Evolutionary conservation across 2,113 vertebrate species (phyloP), one percentile per base, ranked within the genome.

Genomic region (Perognathus longimembris): DNA sequence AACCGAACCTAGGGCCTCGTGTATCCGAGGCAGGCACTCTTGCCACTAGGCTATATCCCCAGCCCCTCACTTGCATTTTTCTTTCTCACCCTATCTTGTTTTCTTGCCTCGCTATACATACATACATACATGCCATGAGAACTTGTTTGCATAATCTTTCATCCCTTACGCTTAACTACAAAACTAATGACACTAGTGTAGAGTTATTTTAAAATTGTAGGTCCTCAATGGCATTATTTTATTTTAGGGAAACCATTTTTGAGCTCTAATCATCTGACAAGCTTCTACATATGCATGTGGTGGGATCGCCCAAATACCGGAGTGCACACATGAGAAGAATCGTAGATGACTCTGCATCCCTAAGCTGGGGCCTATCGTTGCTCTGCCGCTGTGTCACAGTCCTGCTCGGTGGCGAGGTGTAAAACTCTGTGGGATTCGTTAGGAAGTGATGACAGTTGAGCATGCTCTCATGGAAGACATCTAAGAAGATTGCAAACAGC

Each of bases 211-310:
- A 15, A 90, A 85, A 21, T 20, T 76, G 61, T 3, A 30, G 14
- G 10, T 88, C 21, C 21, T 40, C n/a, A 11, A n/a, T 24, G 18
- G 8, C 17, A 69, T 57, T 81, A 77, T 90, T 45, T 15, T 64
- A 50, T 67, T 92, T 80, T 66, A 32, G 61, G 57, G 28, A 92
- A 90, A 67, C 6, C 67, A 45, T 42, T 77, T 81, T 95, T 30
- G 69, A 42, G 85, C 45, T 63, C 28, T 77, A 69, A 92, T 54
- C 79, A 88, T 63, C 54, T 45, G 42, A 50, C n/a, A 40, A 83
- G 20, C 77, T 81, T 18, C 84, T 80, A 11, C 24, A 64, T 77
- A 92, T 67, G 78, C 54, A 67, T n/a, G 30, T 22, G 4, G 1
- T n/a, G 73, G 87, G 70, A 85, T 69, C 74, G 57, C 74, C 30